Percentiles rank a stretch among this genome's conserved stretches.
phyloP scores from a whole-genome alignment of 1,140 invertebrate species.

The Bombus confusus region DNA sequence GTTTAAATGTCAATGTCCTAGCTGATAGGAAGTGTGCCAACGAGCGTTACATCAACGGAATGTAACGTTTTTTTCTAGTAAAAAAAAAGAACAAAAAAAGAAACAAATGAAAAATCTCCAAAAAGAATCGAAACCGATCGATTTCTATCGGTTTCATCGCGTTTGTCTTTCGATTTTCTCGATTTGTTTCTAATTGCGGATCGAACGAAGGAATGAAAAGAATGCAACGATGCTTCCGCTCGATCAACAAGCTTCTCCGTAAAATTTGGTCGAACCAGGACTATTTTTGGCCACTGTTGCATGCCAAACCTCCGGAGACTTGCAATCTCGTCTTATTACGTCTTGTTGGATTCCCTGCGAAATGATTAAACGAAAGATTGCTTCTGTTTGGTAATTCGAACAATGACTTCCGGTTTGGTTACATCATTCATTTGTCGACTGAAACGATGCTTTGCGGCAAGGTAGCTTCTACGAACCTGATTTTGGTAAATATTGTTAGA shows the following conservation, averaged over 20 bases:
- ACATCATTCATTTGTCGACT: no score
- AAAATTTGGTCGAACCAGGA: slow-evolving; percentile 46
- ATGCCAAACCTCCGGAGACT: slow-evolving; percentile 55
- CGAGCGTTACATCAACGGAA: background rate
- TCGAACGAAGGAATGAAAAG: background rate
- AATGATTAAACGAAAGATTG: slow-evolving; percentile 9
- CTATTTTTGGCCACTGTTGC: slow-evolving; percentile 59
- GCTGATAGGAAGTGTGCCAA: slow-evolving; percentile 18
- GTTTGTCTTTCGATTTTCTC: background rate
- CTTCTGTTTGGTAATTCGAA: background rate
- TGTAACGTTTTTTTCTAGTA: background rate
- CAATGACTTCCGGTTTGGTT: background rate
- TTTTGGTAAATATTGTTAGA: background rate
- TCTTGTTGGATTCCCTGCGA: background rate
- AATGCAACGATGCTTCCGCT: background rate
- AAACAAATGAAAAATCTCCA: no score
- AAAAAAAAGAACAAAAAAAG: no score
- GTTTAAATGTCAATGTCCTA: slow-evolving; percentile 5
- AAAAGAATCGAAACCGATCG: background rate
- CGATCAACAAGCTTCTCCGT: slow-evolving; percentile 13
- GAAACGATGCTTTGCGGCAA: background rate
- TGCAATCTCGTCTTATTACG: slow-evolving; percentile 49
- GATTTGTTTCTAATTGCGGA: background rate
- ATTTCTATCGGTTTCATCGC: background rate
- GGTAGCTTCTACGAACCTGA: background rate